phyloP scores from a whole-genome alignment of 1,140 invertebrate species.

The Adoxophyes honmai region DNA sequence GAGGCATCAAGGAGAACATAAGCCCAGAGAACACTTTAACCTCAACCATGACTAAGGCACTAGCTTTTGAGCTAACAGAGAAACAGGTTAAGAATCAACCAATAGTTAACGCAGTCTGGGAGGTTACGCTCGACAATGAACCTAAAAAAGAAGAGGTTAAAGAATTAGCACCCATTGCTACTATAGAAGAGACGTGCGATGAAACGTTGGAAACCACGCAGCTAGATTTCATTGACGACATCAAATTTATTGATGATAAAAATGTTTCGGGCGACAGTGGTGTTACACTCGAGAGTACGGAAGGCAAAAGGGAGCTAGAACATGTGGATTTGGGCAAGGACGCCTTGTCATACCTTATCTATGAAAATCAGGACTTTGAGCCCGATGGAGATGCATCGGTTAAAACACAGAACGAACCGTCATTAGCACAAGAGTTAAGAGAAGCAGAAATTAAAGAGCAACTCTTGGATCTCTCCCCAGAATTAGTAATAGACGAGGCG shows the following conservation, averaged over 20 bases:
- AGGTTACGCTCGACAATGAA: slow-evolving; percentile 37
- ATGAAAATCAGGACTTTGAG: slow-evolving; percentile 47
- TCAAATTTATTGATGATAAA: slow-evolving; percentile 40
- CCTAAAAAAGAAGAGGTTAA: slow-evolving; percentile 39
- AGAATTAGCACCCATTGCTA: slow-evolving; percentile 61
- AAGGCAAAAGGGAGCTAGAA: slow-evolving; percentile 23
- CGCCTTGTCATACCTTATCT: slow-evolving; percentile 57
- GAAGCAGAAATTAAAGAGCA: slow-evolving; percentile 56
- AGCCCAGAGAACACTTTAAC: slow-evolving; percentile 73
- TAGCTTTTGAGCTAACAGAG: slow-evolving; percentile 57
- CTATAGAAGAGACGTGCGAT: slow-evolving; percentile 61
- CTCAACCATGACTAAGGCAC: slow-evolving; percentile 57
- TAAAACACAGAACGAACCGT: slow-evolving; percentile 26
- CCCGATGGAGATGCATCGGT: slow-evolving; percentile 21
- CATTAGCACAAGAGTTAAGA: slow-evolving; percentile 56
- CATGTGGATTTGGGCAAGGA: slow-evolving; percentile 61
- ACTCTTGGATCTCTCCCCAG: slow-evolving; percentile 57
- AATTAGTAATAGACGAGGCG: slow-evolving; percentile 59
- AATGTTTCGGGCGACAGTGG: slow-evolving; percentile 23
- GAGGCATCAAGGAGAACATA: slow-evolving; percentile 73
- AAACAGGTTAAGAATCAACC: slow-evolving; percentile 43
- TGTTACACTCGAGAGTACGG: slow-evolving; percentile 22
- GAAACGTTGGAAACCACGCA: slow-evolving; percentile 45
- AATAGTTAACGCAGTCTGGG: slow-evolving; percentile 37
- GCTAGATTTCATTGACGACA: slow-evolving; percentile 57